Percentiles rank a stretch among this genome's conserved stretches.
These are phyloP conservation scores for Drosophila meridionalis DNA, from an alignment of 2,888 invertebrate species.

Conservation along the genomic window DNA sequence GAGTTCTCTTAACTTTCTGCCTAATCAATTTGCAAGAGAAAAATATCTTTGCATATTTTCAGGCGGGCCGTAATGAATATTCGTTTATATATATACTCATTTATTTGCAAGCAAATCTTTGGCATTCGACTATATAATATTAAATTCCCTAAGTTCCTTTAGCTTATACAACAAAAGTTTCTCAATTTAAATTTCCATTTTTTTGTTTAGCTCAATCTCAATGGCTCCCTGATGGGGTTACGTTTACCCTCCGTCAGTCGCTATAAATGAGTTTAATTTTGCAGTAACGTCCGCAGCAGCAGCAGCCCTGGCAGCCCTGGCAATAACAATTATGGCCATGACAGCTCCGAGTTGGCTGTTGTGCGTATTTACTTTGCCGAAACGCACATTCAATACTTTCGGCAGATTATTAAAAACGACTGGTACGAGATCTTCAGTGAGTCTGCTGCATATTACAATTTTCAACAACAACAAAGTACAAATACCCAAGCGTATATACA, in stretches of 20 bases:
- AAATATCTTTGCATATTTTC: constrained; percentile 1
- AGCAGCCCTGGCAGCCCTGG: constrained; percentile 20
- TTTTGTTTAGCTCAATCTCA: constrained; percentile 1
- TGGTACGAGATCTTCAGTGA: constrained; percentile 89
- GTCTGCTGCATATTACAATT: constrained; percentile 73
- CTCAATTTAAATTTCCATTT: background rate
- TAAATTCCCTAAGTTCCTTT: constrained; percentile 1
- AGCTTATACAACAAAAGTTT: constrained; percentile 12
- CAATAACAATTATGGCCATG: constrained; percentile 68
- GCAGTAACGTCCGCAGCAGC: constrained; percentile 43
- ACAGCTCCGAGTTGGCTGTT: constrained; percentile 65
- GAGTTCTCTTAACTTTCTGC: background rate
- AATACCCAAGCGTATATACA: constrained; percentile 1
- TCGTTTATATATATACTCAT: background rate
- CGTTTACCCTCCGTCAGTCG: constrained; percentile 28
- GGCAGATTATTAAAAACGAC: constrained; percentile 79
- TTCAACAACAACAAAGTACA: constrained; percentile 27
- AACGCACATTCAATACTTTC: constrained; percentile 77
- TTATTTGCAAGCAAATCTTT: background rate
- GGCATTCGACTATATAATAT: background rate
- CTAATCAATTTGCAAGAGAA: background rate
- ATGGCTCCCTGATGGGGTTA: constrained; percentile 1
- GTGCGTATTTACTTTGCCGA: constrained; percentile 78
- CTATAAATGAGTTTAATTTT: constrained; percentile 65
- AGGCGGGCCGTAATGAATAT: background rate